Evolutionary conservation across 2,797 vertebrate species (phyloP), one percentile per base, ranked within the genome.

Genomic region (Sebastes vulpes): DNA sequence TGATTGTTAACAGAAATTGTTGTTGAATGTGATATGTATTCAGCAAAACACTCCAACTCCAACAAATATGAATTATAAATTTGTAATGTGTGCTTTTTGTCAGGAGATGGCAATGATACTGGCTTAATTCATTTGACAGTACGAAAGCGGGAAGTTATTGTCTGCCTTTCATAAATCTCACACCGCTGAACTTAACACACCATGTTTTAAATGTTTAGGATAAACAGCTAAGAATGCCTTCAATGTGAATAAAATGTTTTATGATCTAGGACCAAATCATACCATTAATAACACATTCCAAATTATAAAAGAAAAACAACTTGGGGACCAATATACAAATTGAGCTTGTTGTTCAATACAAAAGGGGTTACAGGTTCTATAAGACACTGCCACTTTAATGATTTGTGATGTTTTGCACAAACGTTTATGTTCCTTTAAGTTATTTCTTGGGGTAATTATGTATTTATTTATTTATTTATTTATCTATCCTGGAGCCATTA

Each of bases 31-130:
- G 26, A 20, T 60, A 42, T 58, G 35, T 68, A 21, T 54, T 81
- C 54, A 84, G 38, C 35, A 66, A 84, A 75, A 74, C 59, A 75
- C 79, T 64, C 28, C 72, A 75, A 72, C 65, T 65, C 28, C 72
- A 75, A 76, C 52, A 70, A 72, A 65, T 31, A 57, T 78, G 32
- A 72, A 60, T 75, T 26, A 32, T 42, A 11, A 6, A 72, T 61
- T 57, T 66, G 28, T 63, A 35, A 21, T 74, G 31, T 65, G 50
- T 65, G 67, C 20, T 72, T 52, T 25, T 70, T 70, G 10, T 64
- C 50, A 64, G 58, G 8, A 25, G 52, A 79, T 48, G 52, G 59
- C 38, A 38, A 48, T 18, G 18, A 57, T 35, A 35, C 6, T 70
- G 26, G 14, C 38, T 52, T 76, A 3, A 69, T 75, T 82, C 5